Conservation (phyloP, 2,797 vertebrate genomes). For the Smutsia temminckii region DNA sequence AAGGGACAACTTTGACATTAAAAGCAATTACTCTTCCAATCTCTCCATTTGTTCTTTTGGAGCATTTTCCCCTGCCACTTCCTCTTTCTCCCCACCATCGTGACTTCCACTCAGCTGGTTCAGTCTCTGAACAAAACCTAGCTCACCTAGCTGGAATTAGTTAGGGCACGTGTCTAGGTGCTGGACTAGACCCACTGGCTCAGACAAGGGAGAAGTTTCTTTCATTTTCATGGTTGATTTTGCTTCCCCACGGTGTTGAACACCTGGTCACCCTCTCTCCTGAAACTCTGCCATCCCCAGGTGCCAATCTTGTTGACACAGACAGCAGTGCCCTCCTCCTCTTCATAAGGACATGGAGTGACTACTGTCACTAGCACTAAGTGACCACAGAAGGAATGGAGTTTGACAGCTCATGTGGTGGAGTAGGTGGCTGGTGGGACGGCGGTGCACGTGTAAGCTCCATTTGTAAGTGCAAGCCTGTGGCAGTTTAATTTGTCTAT, state of each 20-base stretch:
- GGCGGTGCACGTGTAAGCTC: background rate
- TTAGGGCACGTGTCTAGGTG: background rate
- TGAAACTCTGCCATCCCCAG: background rate
- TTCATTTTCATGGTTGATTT: background rate
- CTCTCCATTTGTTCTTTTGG: background rate
- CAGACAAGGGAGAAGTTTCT: background rate
- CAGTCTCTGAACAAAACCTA: background rate
- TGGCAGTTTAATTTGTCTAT: background rate
- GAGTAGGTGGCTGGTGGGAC: background rate
- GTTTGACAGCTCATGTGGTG: background rate
- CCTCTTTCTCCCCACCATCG: background rate
- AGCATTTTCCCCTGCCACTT: background rate
- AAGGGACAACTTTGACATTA: background rate
- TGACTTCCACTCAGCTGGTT: background rate
- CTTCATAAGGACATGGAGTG: background rate
- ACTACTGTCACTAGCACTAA: background rate
- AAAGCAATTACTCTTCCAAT: conserved; percentile 3
- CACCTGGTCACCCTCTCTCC: background rate
- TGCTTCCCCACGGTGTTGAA: background rate
- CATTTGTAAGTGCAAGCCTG: background rate
- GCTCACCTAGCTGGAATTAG: background rate
- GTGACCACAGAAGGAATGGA: background rate
- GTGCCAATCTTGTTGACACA: background rate
- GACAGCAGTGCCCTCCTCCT: background rate
- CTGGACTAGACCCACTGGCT: background rate